These are phyloP conservation scores for Procambarus clarkii DNA, from an alignment of 1,140 invertebrate genomes.

Conservation along the genomic window DNA sequence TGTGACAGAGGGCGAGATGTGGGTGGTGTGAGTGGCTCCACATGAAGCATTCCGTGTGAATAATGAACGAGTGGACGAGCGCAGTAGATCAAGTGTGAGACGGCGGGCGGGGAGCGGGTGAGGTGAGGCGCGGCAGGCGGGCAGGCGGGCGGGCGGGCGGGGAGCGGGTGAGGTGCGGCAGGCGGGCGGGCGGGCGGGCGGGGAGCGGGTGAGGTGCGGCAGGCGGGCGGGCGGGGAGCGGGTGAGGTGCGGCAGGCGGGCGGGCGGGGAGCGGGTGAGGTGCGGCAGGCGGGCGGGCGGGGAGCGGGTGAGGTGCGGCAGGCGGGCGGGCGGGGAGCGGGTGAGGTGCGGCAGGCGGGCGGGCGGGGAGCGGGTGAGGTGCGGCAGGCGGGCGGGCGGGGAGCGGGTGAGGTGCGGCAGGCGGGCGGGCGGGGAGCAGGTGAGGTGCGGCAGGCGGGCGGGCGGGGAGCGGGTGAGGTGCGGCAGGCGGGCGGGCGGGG, in stretches of 20 bases:
- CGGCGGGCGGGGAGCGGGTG: not conserved
- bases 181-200: too few species aligned
- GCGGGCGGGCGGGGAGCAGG: not conserved
- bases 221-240: not conserved
- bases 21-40: not conserved
- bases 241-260: constrained; percentile 8
- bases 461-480: constrained; percentile 4
- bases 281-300: not conserved
- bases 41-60: not conserved
- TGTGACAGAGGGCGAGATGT: not conserved
- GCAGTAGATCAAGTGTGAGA: not conserved
- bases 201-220: constrained; percentile 6
- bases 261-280: not conserved
- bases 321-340: not conserved
- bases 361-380: constrained; percentile 1
- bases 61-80: not conserved
- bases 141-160: too few species aligned
- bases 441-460: constrained; percentile 3
- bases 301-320: constrained; percentile 12
- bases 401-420: constrained; percentile 14
- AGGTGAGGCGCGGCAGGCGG: too few species aligned
- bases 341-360: constrained; percentile 7
- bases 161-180: constrained; percentile 12
- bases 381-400: not conserved
- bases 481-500: not conserved